Evolutionary conservation across 2,113 vertebrate genomes (phyloP).

Genomic region (Archocentrus centrarchus): DNA sequence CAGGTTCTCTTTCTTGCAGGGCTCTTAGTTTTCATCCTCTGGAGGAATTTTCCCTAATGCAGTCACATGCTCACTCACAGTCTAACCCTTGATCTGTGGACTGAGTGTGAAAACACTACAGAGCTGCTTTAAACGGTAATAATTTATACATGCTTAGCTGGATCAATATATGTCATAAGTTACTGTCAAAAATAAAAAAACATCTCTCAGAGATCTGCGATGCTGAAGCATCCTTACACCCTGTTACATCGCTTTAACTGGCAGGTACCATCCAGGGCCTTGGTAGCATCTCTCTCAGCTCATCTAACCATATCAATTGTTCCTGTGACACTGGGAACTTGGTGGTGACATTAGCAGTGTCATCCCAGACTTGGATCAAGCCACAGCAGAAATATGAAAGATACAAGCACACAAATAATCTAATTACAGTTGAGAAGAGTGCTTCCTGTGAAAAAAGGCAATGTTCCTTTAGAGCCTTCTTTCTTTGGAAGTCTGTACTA

Average conservation of each 20-base stretch:
- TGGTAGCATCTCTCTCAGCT: not conserved
- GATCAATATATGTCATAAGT: not conserved
- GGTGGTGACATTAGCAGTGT: slow-evolving; percentile 14
- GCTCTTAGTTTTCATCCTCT: slow-evolving; percentile 60
- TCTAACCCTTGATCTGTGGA: slow-evolving; percentile 56
- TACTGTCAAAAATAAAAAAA: not conserved
- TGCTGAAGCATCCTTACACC: not conserved
- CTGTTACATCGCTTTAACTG: slow-evolving; percentile 2
- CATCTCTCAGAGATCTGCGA: not conserved
- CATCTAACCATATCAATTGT: not conserved
- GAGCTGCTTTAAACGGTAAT: slow-evolving; percentile 25
- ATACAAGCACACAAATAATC: not conserved
- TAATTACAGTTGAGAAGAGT: not conserved
- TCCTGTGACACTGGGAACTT: not conserved
- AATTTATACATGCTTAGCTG: slow-evolving; percentile 5
- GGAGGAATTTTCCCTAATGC: slow-evolving; percentile 73
- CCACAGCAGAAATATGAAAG: slow-evolving; percentile 10
- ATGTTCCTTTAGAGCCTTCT: not conserved
- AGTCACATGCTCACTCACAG: slow-evolving; percentile 72
- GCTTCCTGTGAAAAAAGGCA: not conserved
- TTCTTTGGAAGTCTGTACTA: slow-evolving; percentile 5
- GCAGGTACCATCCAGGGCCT: not conserved
- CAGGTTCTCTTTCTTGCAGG: slow-evolving; percentile 1
- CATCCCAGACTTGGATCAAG: slow-evolving; percentile 15
- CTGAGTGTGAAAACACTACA: slow-evolving; percentile 44